phyloP scores from a whole-genome alignment of 92 coral and sea anemone species.

The Parazoanthus swiftii region DNA sequence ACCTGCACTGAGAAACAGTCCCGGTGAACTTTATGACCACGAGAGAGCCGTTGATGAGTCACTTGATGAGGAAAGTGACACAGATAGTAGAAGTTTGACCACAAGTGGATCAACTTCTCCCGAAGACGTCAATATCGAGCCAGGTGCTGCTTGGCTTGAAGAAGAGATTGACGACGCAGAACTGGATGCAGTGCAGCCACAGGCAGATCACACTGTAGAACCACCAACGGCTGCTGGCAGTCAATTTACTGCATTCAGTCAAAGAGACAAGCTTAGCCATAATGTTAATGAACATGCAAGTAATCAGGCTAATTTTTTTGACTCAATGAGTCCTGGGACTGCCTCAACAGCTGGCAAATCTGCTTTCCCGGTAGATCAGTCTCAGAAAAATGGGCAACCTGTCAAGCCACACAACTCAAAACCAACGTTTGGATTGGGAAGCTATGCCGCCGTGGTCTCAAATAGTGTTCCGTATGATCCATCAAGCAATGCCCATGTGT shows the following conservation, averaged over 20 bases:
- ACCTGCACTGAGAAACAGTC: not conserved
- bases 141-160: constrained; percentile 35
- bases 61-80: constrained; percentile 3
- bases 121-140: not conserved
- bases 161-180: constrained; percentile 30
- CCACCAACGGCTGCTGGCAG: not conserved
- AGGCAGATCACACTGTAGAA: not conserved
- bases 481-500: not conserved
- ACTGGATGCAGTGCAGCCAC: constrained; percentile 7
- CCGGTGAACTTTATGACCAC: not conserved
- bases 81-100: not conserved
- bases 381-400: not conserved
- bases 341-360: not conserved
- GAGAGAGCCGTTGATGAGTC: not conserved
- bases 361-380: not conserved
- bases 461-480: not conserved
- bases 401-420: not conserved
- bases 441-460: not conserved
- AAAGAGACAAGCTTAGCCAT: not conserved
- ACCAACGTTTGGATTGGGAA: not conserved
- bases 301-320: not conserved
- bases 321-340: not conserved
- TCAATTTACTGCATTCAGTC: constrained; percentile 1
- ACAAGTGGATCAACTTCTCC: constrained; percentile 10
- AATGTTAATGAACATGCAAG: not conserved